Evolutionary conservation across 2,113 vertebrate genomes (phyloP).

Genomic region (Megalops atlanticus): DNA sequence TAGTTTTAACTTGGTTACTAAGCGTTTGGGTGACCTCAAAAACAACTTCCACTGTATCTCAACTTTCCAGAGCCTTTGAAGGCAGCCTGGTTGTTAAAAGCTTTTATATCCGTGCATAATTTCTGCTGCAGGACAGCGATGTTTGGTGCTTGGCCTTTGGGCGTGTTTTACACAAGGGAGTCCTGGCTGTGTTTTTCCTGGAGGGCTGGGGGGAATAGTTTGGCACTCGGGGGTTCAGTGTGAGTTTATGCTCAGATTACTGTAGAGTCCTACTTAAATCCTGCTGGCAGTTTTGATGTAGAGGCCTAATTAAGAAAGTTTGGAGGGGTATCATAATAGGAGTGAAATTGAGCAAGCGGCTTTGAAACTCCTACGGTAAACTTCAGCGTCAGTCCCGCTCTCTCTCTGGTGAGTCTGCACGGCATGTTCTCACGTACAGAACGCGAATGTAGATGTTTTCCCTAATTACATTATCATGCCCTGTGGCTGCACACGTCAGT

Average conservation of each 20-base stretch:
- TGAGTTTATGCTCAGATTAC: neutral
- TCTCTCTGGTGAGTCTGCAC: neutral
- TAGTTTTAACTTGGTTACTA: neutral
- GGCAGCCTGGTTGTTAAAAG: neutral
- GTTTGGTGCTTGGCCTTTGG: neutral
- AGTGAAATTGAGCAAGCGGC: neutral
- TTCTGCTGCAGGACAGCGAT: neutral
- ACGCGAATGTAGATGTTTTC: neutral
- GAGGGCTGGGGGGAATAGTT: neutral
- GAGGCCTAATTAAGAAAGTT: neutral
- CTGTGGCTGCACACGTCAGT: conserved; percentile 27
- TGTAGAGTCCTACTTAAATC: neutral
- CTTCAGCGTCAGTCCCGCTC: neutral
- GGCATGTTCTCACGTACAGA: neutral
- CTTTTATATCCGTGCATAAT: conserved; percentile 1
- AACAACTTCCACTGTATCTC: neutral
- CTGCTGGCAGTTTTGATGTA: neutral
- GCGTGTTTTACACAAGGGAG: neutral
- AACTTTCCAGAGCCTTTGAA: neutral
- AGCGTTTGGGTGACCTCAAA: neutral
- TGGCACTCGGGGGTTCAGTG: neutral
- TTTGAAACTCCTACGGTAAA: neutral
- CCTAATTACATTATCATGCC: conserved; percentile 26
- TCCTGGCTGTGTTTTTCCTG: neutral
- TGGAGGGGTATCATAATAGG: neutral